Base-by-base conservation (phyloP, 2,113 vertebrate species). In the Callithrix jacchus region DNA sequence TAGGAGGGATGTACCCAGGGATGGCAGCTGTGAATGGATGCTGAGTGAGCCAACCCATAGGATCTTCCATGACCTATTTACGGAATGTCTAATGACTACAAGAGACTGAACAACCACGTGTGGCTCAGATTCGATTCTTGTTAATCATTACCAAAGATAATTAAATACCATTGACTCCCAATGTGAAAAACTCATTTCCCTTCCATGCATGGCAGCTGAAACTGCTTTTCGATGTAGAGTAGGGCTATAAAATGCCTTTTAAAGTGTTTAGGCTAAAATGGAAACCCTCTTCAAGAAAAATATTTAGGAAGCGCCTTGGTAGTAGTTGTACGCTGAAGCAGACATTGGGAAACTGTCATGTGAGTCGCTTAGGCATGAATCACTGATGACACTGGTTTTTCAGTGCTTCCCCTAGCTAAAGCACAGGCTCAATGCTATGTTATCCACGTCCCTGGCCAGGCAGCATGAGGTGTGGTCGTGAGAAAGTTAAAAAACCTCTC, bases 401-500 rank as follows among this genome's bases (percentile, higher is more conserved):
- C 13, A 0, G 0, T 0, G 23, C 66, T 17, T 0, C 1, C 2
- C 2, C 3, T 7, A 20, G 66, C 3, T n/a, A 0, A 47, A 6
- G 52, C 82, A 0, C 5, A 16, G 47, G 66, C 1, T 27, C 81
- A 7, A 0, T 1, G 37, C 80, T 9, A 12, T 12, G 8, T 25
- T 4, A 7, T 12, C 4, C 11, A 4, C 2, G n/a, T 74, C 52
- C 49, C 79, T 16, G 35, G 49, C 58, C 49, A 0, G 6, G 8
- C 17, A 9, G 61, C 47, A 25, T 23, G 11, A 37, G 37, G 2
- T 49, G 54, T 4, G 3, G 40, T 23, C 5, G 40, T 4, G 17
- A 58, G 37, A 14, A 32, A 6, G 13, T 16, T 0, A 3, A 32
- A 8, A 3, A 54, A 1, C 20, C 16, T 80, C 61, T 58, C 56